A percentile compares a stretch with the other conserved stretches of the same genome.
phyloP scores from a whole-genome alignment of 2,888 invertebrate species.

The Thecocarcelia acutangulata region DNA sequence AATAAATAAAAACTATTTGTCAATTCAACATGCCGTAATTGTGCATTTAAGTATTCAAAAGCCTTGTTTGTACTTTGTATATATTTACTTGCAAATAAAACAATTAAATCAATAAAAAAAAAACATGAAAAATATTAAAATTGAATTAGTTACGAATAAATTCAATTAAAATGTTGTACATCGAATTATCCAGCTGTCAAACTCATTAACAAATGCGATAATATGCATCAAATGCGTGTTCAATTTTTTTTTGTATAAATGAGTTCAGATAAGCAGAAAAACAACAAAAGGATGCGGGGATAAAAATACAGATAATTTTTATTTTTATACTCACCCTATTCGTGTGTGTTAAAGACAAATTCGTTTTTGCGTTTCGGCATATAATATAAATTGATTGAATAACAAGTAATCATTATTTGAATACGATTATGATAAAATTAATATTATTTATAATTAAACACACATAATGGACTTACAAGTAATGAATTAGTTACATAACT shows the following conservation, averaged over 20 bases:
- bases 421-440: neutral
- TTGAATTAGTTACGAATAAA: slow-evolving; percentile 20
- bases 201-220: slow-evolving; percentile 29
- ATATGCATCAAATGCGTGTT: slow-evolving; percentile 4
- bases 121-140: neutral
- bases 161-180: slow-evolving; percentile 18
- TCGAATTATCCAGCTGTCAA: slow-evolving; percentile 33
- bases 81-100: neutral
- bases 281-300: neutral
- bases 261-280: neutral
- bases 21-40: neutral
- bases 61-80: too few species aligned
- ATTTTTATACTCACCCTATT: too few species aligned
- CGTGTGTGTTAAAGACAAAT: slow-evolving; percentile 23
- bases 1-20: neutral
- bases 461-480: too few species aligned
- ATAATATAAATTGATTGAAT: slow-evolving; percentile 9
- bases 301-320: neutral
- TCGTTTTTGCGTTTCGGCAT: slow-evolving; percentile 20
- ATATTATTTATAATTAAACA: neutral
- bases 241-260: neutral
- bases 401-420: neutral
- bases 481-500: too few species aligned
- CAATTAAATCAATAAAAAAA: neutral
- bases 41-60: too few species aligned